These are phyloP conservation scores for Phalanger gymnotis DNA, from an alignment of 2,797 vertebrate genomes.

Conservation along the genomic window DNA sequence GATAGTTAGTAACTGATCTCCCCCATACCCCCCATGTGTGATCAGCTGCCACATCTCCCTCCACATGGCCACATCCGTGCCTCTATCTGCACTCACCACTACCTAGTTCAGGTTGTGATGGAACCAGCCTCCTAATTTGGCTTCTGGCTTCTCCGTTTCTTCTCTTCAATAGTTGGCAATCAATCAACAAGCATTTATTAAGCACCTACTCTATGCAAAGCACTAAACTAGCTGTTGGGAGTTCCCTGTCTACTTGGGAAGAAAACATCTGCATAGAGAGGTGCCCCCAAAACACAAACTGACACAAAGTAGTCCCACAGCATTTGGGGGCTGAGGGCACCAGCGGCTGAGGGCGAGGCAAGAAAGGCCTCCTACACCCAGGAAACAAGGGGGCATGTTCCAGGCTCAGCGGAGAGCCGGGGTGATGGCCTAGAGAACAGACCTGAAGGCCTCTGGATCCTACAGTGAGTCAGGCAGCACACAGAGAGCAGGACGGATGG, in stretches of 20 bases:
- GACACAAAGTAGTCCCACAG: too few species aligned
- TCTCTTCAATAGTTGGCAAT: neutral
- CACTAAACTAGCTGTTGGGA: accelerated
- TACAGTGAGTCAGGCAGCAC: too few species aligned
- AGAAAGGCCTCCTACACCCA: neutral
- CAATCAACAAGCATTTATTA: neutral
- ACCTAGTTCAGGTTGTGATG: neutral
- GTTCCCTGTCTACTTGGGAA: neutral
- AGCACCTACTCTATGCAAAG: neutral
- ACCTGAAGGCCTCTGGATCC: neutral
- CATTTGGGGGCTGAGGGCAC: neutral
- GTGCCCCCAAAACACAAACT: neutral
- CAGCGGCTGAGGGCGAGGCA: neutral
- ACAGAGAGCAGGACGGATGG: neutral
- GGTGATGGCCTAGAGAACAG: neutral
- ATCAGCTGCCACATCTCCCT: too few species aligned
- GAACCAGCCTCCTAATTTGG: neutral
- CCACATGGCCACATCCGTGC: too few species aligned
- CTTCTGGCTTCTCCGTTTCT: neutral
- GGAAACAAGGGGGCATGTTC: neutral
- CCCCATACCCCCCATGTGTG: too few species aligned
- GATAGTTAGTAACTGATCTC: neutral
- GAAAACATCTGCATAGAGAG: neutral
- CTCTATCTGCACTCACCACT: neutral
- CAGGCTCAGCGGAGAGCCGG: neutral